Percentiles rank a stretch among this genome's conserved stretches.
Conservation (phyloP, 2,888 invertebrate species). For the Sarcophaga rosellei region DNA sequence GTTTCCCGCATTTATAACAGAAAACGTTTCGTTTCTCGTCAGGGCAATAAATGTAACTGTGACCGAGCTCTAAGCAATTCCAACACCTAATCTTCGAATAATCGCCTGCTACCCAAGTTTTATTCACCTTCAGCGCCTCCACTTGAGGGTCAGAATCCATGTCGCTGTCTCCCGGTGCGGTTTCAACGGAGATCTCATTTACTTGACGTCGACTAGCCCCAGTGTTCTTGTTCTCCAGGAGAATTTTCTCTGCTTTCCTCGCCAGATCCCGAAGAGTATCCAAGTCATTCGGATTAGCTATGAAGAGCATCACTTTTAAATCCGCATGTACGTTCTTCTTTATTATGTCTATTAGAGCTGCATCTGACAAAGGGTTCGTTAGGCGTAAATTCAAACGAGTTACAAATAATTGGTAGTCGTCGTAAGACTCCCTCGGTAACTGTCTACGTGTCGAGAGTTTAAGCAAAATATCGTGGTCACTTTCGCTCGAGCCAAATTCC, state of each 20-base stretch:
- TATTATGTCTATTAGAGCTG: no score
- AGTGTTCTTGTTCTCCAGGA: conserved; percentile 3
- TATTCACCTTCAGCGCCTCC: not conserved
- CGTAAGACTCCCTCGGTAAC: not conserved
- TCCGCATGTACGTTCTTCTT: no score
- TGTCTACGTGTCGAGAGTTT: no score
- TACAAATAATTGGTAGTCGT: not conserved
- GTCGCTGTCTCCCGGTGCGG: not conserved
- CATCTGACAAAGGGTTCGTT: no score
- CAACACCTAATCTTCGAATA: conserved; percentile 39
- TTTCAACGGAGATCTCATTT: conserved; percentile 16
- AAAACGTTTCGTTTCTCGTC: conserved; percentile 16
- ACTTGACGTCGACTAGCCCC: not conserved
- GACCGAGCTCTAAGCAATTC: conserved; percentile 28
- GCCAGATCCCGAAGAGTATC: not conserved
- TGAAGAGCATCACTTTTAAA: no score
- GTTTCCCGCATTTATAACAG: conserved; percentile 37
- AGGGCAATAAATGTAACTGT: conserved; percentile 14
- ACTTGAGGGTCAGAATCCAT: conserved; percentile 23
- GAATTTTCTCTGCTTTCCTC: conserved; percentile 15
- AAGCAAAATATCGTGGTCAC: conserved; percentile 13
- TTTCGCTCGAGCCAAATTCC: conserved; percentile 3
- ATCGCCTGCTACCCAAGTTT: not conserved
- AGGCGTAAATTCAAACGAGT: not conserved
- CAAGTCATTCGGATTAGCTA: no score